Evolutionary conservation across 1,140 invertebrate genomes (phyloP).

Genomic region (Pseudoatta argentina): DNA sequence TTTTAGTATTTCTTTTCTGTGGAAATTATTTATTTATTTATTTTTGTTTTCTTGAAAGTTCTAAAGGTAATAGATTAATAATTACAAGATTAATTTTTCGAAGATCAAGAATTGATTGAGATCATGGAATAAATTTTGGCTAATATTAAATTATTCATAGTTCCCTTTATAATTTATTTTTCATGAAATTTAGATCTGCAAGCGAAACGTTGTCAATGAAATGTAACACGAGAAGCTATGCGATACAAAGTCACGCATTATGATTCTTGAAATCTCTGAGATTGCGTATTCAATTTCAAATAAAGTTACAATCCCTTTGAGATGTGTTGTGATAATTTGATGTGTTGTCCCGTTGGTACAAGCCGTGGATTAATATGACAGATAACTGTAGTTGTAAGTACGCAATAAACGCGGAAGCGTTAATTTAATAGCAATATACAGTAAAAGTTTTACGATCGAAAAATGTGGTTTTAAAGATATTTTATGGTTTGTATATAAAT

Average conservation of each 20-base stretch:
- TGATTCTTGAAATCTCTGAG: slow-evolving; percentile 13
- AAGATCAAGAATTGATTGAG: background rate
- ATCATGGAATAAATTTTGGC: background rate
- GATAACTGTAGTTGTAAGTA: background rate
- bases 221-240: slow-evolving; percentile 22
- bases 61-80: background rate
- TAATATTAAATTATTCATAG: background rate
- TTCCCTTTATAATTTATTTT: background rate
- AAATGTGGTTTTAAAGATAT: slow-evolving; percentile 3
- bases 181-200: background rate
- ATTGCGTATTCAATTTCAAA: slow-evolving; percentile 38
- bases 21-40: background rate
- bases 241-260: slow-evolving; percentile 9
- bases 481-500: background rate
- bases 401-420: slow-evolving; percentile 4
- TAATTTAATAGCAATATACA: slow-evolving; percentile 21
- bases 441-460: slow-evolving; percentile 28
- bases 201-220: background rate
- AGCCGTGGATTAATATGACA: background rate
- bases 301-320: background rate
- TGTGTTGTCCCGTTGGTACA: background rate
- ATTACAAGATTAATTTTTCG: background rate
- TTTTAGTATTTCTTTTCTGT: background rate
- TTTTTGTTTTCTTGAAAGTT: background rate
- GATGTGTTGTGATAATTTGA: slow-evolving; percentile 4